These are phyloP conservation scores for Esox masquinongy DNA, from an alignment of 2,797 vertebrate genomes.

Conservation along the genomic window DNA sequence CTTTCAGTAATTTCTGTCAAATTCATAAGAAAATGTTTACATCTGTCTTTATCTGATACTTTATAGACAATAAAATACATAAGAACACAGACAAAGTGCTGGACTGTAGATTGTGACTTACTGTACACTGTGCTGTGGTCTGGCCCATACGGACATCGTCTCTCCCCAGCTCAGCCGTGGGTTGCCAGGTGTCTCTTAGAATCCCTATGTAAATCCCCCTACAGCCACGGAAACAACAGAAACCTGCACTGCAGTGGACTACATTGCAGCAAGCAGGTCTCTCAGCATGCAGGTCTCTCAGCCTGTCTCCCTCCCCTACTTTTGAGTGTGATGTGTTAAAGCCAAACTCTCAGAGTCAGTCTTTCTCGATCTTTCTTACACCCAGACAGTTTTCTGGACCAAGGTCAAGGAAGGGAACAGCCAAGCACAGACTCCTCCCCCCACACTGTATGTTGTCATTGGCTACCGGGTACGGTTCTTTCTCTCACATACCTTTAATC, in stretches of 20 bases:
- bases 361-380: slow-evolving; percentile 2
- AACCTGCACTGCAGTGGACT: slow-evolving; percentile 4
- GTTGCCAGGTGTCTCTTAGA: slow-evolving; percentile 10
- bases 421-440: slow-evolving; percentile 42
- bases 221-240: slow-evolving; percentile 1
- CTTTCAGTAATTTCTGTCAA: neutral
- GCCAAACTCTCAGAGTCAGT: slow-evolving; percentile 4
- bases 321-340: slow-evolving; percentile 7
- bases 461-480: slow-evolving; percentile 6
- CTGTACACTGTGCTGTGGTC: slow-evolving; percentile 15
- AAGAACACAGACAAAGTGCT: neutral
- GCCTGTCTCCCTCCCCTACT: slow-evolving; percentile 14
- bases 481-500: slow-evolving; percentile 24
- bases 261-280: neutral
- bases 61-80: neutral
- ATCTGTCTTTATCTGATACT: neutral
- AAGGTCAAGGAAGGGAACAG: slow-evolving; percentile 53
- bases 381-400: slow-evolving; percentile 30
- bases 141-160: slow-evolving; percentile 8
- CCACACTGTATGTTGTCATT: slow-evolving; percentile 16
- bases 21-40: no score
- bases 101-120: slow-evolving; percentile 5
- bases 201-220: slow-evolving; percentile 1
- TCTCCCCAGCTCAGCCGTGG: neutral
- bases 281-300: neutral